A percentile compares a stretch with the other conserved stretches of the same genome.
Evolutionary conservation across 1,140 invertebrate species (phyloP).

Genomic region (Archegozetes longisetosus): DNA sequence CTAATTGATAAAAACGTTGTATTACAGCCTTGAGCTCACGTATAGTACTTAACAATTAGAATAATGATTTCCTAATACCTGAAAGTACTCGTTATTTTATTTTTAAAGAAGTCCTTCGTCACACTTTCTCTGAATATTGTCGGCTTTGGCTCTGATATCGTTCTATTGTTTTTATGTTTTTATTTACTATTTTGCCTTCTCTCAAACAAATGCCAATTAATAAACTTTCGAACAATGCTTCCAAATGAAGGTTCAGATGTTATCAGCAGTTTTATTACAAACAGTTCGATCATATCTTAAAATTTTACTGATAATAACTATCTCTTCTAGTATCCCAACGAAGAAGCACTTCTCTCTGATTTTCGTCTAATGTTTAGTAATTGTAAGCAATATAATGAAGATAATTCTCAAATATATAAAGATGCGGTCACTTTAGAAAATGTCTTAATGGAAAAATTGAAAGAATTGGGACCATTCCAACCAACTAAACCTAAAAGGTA

Average conservation of each 20-base stretch:
- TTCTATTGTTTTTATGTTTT: too few species aligned
- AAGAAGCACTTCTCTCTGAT: slow-evolving; percentile 47
- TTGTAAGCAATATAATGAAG: slow-evolving; percentile 89
- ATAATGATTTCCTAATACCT: too few species aligned
- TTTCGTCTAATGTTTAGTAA: slow-evolving; percentile 84
- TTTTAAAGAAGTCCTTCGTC: too few species aligned
- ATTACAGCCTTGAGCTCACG: too few species aligned
- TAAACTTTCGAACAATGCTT: too few species aligned
- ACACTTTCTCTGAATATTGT: too few species aligned
- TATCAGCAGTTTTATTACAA: slow-evolving; percentile 2
- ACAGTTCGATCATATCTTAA: not conserved
- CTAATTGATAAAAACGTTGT: too few species aligned
- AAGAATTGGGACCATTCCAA: slow-evolving; percentile 43
- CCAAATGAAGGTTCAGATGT: slow-evolving; percentile 18
- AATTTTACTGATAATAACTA: not conserved
- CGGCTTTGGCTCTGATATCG: too few species aligned
- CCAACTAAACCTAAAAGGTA: not conserved
- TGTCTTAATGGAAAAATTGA: slow-evolving; percentile 63
- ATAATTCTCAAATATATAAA: slow-evolving; percentile 81
- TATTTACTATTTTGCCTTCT: too few species aligned
- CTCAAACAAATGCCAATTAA: too few species aligned
- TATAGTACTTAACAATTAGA: too few species aligned
- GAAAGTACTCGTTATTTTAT: too few species aligned
- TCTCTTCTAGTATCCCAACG: slow-evolving; percentile 36
- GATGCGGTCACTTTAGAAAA: slow-evolving; percentile 78